A percentile compares a stretch with the other conserved stretches of the same genome.
phyloP scores from a whole-genome alignment of 2,797 vertebrate genomes.

The Carapus acus region DNA sequence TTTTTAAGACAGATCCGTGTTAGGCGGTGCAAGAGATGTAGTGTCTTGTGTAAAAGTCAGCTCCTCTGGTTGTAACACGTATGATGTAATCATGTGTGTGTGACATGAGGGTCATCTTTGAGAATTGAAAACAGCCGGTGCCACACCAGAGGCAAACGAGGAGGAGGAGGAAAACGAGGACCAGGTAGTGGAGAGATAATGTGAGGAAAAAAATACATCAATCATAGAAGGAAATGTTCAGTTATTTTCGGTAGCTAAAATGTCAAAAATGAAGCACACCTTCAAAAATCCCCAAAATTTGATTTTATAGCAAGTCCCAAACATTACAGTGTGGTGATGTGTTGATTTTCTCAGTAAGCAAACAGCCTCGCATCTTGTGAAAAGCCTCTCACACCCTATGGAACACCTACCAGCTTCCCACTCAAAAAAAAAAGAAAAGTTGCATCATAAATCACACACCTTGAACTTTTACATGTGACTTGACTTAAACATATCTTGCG shows the following conservation, averaged over 20 bases:
- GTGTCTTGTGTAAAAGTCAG: conserved; percentile 32
- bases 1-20: too few relatives aligned
- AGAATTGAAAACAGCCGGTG: conserved; percentile 45
- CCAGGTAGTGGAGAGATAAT: too few relatives aligned
- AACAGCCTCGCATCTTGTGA: conserved; percentile 58
- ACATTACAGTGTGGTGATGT: too few relatives aligned
- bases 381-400: conserved; percentile 36
- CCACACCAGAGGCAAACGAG: conserved; percentile 38
- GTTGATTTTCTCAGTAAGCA: conserved; percentile 41
- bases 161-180: not conserved
- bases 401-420: not conserved
- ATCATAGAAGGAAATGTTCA: too few relatives aligned
- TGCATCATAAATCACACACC: conserved; percentile 50
- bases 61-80: conserved; percentile 42
- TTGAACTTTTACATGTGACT: conserved; percentile 49
- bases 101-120: conserved; percentile 57
- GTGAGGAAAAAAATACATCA: too few relatives aligned
- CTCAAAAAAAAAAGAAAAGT: too few relatives aligned
- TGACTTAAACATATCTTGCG: conserved; percentile 35
- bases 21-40: too few relatives aligned
- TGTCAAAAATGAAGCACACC: too few relatives aligned
- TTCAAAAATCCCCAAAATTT: too few relatives aligned
- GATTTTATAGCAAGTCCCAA: too few relatives aligned
- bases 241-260: too few relatives aligned
- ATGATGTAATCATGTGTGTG: conserved; percentile 41